Evolutionary conservation across 2,113 vertebrate genomes (phyloP).

Genomic region (Petromus typicus): DNA sequence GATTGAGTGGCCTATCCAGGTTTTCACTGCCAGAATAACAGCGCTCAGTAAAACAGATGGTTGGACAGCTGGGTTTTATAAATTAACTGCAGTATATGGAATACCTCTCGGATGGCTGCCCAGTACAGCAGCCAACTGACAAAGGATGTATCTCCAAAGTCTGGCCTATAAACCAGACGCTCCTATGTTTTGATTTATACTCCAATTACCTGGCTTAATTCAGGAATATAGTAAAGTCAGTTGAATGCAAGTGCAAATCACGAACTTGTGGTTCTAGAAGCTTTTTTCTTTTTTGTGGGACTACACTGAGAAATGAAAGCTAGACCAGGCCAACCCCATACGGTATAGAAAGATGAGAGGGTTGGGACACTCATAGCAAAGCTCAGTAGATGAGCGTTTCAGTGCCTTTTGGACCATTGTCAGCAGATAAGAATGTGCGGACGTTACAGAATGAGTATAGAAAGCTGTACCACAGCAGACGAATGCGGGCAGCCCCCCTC

Average conservation of each 20-base stretch:
- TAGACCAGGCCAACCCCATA: neutral
- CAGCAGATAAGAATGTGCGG: neutral
- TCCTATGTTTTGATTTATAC: constrained; percentile 73
- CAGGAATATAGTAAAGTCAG: constrained; percentile 68
- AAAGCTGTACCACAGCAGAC: neutral
- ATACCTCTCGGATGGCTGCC: constrained; percentile 44
- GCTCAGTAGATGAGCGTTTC: neutral
- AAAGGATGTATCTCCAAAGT: constrained; percentile 75
- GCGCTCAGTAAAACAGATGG: neutral
- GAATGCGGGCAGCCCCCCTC: neutral
- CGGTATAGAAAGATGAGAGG: neutral
- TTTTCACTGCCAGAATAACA: neutral
- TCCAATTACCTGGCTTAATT: constrained; percentile 68
- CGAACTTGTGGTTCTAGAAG: neutral
- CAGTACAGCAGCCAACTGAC: constrained; percentile 17
- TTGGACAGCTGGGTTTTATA: constrained; percentile 23
- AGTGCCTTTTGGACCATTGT: too few species aligned
- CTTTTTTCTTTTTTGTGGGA: neutral
- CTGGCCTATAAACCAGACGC: constrained; percentile 59
- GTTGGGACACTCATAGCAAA: neutral
- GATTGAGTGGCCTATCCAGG: too few species aligned
- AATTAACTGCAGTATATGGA: neutral
- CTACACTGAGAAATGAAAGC: neutral
- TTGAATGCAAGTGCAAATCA: constrained; percentile 51
- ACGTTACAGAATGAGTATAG: neutral